Evolutionary conservation across 2,888 invertebrate species (phyloP).

Genomic region (Epicampocera succincta): DNA sequence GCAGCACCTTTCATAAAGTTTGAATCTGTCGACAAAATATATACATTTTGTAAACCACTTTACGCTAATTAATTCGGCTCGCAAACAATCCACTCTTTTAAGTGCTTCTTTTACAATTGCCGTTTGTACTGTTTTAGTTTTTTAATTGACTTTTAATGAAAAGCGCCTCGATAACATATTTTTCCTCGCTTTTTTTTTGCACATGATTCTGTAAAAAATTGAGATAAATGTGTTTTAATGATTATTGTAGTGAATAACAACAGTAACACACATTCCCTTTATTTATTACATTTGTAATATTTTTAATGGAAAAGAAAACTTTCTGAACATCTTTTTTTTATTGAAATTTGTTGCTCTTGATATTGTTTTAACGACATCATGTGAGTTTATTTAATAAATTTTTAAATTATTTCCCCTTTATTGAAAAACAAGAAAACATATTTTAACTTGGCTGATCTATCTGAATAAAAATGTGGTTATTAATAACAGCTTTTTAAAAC

Average conservation of each 20-base stretch:
- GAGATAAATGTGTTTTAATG: slow-evolving; percentile 34
- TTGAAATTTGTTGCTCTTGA: slow-evolving; percentile 41
- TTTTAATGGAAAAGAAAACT: background rate
- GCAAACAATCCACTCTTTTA: background rate
- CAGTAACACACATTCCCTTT: background rate
- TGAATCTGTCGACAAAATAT: no score
- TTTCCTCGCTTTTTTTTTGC: background rate
- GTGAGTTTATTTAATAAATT: no score
- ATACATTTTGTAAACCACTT: no score
- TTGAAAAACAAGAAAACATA: no score
- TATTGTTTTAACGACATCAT: background rate
- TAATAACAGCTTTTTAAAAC: no score
- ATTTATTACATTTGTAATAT: no score
- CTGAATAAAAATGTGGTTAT: no score
- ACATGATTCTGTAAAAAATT: slow-evolving; percentile 23
- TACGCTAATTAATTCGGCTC: background rate
- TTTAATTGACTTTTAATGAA: slow-evolving; percentile 53
- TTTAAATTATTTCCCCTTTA: no score
- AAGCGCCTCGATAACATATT: slow-evolving; percentile 20
- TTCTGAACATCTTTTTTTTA: slow-evolving; percentile 16
- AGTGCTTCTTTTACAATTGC: slow-evolving; percentile 5
- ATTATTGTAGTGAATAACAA: slow-evolving; percentile 8
- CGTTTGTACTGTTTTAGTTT: slow-evolving; percentile 24
- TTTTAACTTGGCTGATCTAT: no score
- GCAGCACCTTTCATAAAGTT: no score